phyloP scores from a whole-genome alignment of 2,113 vertebrate species.

The Phodopus roborovskii region DNA sequence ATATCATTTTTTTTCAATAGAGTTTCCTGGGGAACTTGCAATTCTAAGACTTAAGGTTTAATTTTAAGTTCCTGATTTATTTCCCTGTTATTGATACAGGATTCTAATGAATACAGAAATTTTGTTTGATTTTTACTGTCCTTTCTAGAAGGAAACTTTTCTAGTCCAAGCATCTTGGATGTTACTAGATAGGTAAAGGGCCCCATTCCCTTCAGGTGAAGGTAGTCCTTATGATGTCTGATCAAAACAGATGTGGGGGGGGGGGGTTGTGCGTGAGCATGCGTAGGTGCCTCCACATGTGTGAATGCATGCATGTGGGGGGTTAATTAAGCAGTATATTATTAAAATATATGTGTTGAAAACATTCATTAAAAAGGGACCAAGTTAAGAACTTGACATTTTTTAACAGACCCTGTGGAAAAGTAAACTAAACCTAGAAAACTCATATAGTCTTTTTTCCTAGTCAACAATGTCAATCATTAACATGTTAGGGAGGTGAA shows the following conservation, averaged over 20 bases:
- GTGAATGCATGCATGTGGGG: neutral
- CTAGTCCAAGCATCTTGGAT: neutral
- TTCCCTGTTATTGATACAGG: neutral
- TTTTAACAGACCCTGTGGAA: neutral
- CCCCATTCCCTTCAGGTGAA: neutral
- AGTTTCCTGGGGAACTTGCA: neutral
- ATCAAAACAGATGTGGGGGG: rapidly evolving
- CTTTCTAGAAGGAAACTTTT: neutral
- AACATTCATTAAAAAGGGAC: constrained; percentile 5
- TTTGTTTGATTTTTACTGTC: too few relatives aligned
- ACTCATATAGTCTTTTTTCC: constrained; percentile 6
- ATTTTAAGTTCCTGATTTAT: neutral
- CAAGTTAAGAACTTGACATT: neutral
- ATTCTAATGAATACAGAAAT: neutral
- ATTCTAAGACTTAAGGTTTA: neutral
- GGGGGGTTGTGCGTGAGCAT: too few relatives aligned
- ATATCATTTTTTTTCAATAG: neutral
- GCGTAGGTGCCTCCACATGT: neutral
- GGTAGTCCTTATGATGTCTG: neutral
- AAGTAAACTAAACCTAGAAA: neutral
- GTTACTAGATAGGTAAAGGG: neutral
- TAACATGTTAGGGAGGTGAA: constrained; percentile 22
- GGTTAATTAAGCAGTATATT: neutral
- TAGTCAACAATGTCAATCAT: neutral
- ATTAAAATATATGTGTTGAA: neutral